Percentiles rank a stretch among this genome's conserved stretches.
phyloP scores from a whole-genome alignment of 2,888 invertebrate species.

The Nephrotoma appendiculata region DNA sequence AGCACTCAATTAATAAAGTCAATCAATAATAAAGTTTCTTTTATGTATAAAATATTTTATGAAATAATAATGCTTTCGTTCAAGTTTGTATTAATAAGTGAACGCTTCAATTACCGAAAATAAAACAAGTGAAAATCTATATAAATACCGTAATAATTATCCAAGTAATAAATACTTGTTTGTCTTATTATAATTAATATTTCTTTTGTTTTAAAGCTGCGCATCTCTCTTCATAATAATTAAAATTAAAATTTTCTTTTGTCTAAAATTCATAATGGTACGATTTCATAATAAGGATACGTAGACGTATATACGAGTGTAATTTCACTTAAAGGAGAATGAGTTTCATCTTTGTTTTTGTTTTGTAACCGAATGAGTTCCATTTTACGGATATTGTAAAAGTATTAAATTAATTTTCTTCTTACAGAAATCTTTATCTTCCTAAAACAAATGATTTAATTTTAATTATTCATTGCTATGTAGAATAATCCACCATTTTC shows the following conservation, averaged over 20 bases:
- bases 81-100: not conserved
- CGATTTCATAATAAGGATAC: not conserved
- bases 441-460: not conserved
- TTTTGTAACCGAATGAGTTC: not conserved
- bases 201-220: not conserved
- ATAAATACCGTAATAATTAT: not conserved
- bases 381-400: not conserved
- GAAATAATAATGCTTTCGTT: not conserved
- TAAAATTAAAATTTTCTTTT: not conserved
- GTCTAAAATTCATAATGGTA: not conserved
- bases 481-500: not conserved
- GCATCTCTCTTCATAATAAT: not conserved
- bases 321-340: not conserved
- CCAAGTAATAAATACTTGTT: not conserved
- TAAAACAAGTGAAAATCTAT: not conserved
- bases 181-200: not conserved
- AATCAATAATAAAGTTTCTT: no score
- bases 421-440: not conserved
- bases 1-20: no score
- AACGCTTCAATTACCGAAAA: not conserved
- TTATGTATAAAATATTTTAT: no score
- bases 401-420: not conserved
- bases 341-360: not conserved
- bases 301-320: not conserved
- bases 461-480: not conserved